Conservation (phyloP, 1,140 invertebrate genomes). For the Zaprionus capensis region DNA sequence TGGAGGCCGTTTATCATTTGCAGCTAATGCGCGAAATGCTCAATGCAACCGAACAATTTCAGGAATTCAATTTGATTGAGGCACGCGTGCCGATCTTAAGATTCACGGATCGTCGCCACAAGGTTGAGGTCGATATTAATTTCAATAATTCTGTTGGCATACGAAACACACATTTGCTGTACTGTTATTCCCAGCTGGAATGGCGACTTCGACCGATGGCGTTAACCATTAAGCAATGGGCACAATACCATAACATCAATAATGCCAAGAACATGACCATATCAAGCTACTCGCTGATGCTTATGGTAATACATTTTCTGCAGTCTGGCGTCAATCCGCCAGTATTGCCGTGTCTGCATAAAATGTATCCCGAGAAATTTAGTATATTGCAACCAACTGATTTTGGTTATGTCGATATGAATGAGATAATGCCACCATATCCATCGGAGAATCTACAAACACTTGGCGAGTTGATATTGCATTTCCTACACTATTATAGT, state of each 20-base stretch:
- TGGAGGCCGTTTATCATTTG: conserved; percentile 77
- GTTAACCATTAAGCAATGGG: conserved; percentile 97
- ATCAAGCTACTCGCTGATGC: conserved; percentile 96
- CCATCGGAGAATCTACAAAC: conserved; percentile 89
- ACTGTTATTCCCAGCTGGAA: conserved; percentile 95
- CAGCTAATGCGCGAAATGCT: conserved; percentile 69
- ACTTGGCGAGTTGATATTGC: conserved; percentile 93
- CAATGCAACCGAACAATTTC: conserved; percentile 85
- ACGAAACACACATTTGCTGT: conserved; percentile 97
- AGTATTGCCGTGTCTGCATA: conserved; percentile 94
- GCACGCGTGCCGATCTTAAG: conserved; percentile 98
- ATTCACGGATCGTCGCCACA: conserved; percentile 90
- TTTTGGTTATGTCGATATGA: conserved; percentile 86
- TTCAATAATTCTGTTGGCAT: conserved; percentile 98
- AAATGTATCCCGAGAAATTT: conserved; percentile 90
- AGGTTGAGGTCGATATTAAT: conserved; percentile 97
- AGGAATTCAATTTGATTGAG: conserved; percentile 91
- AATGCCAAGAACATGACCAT: conserved; percentile 98
- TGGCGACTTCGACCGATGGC: conserved; percentile 97
- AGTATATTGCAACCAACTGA: conserved; percentile 60
- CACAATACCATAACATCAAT: conserved; percentile 96
- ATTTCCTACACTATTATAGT: conserved; percentile 95
- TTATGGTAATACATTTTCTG: conserved; percentile 99
- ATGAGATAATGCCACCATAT: conserved; percentile 86
- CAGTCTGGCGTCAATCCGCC: conserved; percentile 94